phyloP scores from a whole-genome alignment of 2,888 invertebrate species.

The Mycogona germanica region DNA sequence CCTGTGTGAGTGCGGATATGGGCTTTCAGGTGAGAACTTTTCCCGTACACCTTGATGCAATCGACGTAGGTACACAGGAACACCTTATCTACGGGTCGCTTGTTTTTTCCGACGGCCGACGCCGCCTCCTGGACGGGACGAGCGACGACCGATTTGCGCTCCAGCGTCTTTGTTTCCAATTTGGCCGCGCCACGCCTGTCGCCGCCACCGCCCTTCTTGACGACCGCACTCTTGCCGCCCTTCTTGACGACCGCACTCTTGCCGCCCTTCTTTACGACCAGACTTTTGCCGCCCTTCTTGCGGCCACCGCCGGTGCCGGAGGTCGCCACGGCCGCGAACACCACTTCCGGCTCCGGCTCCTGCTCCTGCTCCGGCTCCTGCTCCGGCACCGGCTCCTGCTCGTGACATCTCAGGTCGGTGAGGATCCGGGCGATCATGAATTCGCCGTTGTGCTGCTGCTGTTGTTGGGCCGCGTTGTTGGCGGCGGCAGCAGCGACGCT shows the following conservation, averaged over 20 bases:
- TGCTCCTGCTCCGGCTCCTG: constrained; percentile 9
- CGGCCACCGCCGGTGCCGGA: constrained; percentile 11
- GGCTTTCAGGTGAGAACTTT: constrained; percentile 51
- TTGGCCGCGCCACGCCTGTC: background rate
- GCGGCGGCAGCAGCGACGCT: too few species aligned
- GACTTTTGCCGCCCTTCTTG: background rate
- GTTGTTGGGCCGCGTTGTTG: too few species aligned
- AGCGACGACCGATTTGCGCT: too few species aligned
- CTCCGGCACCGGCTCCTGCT: constrained; percentile 44
- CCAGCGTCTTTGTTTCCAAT: too few species aligned
- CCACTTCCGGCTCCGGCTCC: constrained; percentile 21
- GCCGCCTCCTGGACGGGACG: background rate
- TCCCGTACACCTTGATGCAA: constrained; percentile 50
- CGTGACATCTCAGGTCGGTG: constrained; percentile 45
- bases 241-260: too few species aligned
- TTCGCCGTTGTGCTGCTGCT: constrained; percentile 28
- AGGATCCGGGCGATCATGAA: constrained; percentile 48
- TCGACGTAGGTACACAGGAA: constrained; percentile 47
- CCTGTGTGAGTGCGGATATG: constrained; percentile 51
- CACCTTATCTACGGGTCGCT: constrained; percentile 36
- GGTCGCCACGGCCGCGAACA: constrained; percentile 20
- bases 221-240: too few species aligned
- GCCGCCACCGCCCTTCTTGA: background rate
- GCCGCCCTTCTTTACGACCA: too few species aligned
- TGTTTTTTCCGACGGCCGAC: background rate